phyloP scores from a whole-genome alignment of 1,140 invertebrate genomes.

The Triops longicaudatus region DNA sequence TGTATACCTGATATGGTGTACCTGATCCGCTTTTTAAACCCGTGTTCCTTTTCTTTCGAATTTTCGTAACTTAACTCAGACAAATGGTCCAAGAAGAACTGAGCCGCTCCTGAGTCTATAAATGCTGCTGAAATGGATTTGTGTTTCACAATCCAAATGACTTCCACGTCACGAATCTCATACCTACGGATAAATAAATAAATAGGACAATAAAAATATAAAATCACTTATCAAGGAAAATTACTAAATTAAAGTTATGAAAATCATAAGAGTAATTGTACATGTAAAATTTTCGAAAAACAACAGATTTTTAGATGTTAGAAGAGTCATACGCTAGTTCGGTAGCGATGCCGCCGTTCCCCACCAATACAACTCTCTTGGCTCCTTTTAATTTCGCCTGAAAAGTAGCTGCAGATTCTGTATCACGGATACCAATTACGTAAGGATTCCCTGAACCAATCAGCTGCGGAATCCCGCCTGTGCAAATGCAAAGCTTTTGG shows the following conservation, averaged over 20 bases:
- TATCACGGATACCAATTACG: constrained; percentile 85
- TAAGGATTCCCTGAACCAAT: constrained; percentile 53
- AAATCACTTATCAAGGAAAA: constrained; percentile 27
- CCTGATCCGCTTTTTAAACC: constrained; percentile 53
- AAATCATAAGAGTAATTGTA: too few relatives aligned
- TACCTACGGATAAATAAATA: constrained; percentile 42
- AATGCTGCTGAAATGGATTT: constrained; percentile 85
- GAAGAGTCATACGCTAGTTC: constrained; percentile 61
- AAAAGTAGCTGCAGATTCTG: constrained; percentile 82
- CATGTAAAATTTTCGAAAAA: constrained; percentile 25
- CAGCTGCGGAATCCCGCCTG: constrained; percentile 74
- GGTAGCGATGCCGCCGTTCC: constrained; percentile 96
- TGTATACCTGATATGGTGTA: constrained; percentile 53
- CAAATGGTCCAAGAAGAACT: constrained; percentile 66
- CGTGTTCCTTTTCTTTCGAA: neutral
- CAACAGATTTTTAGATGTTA: neutral
- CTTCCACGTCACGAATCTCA: constrained; percentile 70
- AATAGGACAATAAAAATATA: constrained; percentile 19
- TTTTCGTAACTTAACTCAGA: constrained; percentile 30
- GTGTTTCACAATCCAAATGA: constrained; percentile 91
- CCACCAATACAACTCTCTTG: constrained; percentile 69
- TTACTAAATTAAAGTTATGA: constrained; percentile 26
- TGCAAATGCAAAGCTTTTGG: constrained; percentile 80
- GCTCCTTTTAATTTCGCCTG: constrained; percentile 57
- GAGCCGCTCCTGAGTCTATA: constrained; percentile 87